These are phyloP conservation scores for Rhagium mordax DNA, from an alignment of 2,888 invertebrate genomes.

Conservation along the genomic window DNA sequence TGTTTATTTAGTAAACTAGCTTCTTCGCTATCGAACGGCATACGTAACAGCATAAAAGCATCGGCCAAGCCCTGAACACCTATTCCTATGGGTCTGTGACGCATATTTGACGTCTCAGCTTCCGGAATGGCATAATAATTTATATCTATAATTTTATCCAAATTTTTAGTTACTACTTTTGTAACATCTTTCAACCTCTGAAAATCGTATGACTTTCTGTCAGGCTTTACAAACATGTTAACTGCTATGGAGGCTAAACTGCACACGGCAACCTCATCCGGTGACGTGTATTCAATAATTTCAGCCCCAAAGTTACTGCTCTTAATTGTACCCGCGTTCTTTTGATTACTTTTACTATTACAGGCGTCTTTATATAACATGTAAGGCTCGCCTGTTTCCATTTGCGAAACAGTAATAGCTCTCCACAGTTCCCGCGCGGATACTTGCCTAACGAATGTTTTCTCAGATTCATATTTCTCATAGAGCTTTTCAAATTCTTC, in stretches of 20 bases:
- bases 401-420: slow-evolving; percentile 94
- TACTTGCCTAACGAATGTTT: slow-evolving; percentile 75
- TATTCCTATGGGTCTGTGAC: slow-evolving; percentile 90
- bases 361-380: slow-evolving; percentile 98
- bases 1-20: slow-evolving; percentile 91
- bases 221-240: slow-evolving; percentile 90
- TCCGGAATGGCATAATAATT: slow-evolving; percentile 97
- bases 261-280: slow-evolving; percentile 97
- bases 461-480: slow-evolving; percentile 87
- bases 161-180: slow-evolving; percentile 90
- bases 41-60: slow-evolving; percentile 93
- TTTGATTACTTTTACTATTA: slow-evolving; percentile 97
- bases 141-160: slow-evolving; percentile 97
- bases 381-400: slow-evolving; percentile 98
- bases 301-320: slow-evolving; percentile 99
- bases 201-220: slow-evolving; percentile 89
- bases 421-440: slow-evolving; percentile 94
- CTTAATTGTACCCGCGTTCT: slow-evolving; percentile 98
- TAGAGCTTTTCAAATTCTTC: slow-evolving; percentile 94
- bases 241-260: slow-evolving; percentile 98
- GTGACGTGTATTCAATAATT: slow-evolving; percentile 93
- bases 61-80: slow-evolving; percentile 98
- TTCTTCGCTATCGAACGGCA: slow-evolving; percentile 92
- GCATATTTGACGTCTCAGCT: slow-evolving; percentile 88
- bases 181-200: slow-evolving; percentile 87